phyloP scores from a whole-genome alignment of 2,888 invertebrate genomes.

The Diarsia rubi region DNA sequence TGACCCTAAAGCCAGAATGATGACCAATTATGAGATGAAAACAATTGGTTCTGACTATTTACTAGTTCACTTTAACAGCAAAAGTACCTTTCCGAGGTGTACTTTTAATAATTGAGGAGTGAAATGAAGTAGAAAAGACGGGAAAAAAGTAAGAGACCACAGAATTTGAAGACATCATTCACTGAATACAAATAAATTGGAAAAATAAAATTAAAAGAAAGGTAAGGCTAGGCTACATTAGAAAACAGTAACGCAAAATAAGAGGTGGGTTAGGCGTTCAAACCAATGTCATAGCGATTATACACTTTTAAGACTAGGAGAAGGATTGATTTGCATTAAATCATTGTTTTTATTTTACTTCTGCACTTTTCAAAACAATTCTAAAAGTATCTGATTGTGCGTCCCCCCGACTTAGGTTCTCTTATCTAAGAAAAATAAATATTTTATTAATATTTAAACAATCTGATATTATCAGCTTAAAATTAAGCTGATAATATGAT shows the following conservation, averaged over 20 bases:
- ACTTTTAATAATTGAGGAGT: not conserved
- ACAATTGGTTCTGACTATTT: not conserved
- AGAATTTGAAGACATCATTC: constrained; percentile 2
- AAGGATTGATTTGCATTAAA: not conserved
- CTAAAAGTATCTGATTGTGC: not conserved
- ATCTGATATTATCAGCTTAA: not conserved
- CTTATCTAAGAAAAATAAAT: not conserved
- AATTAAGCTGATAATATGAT: too few relatives aligned
- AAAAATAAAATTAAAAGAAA: constrained; percentile 6
- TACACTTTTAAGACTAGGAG: constrained; percentile 36
- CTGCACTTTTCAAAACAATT: not conserved
- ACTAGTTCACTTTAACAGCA: constrained; percentile 15
- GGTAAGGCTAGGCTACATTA: constrained; percentile 19
- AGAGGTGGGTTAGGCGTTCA: constrained; percentile 66
- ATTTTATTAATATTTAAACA: not conserved
- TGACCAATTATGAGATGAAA: not conserved
- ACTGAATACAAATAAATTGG: not conserved
- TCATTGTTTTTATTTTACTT: not conserved
- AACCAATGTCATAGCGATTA: constrained; percentile 22
- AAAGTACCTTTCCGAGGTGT: not conserved
- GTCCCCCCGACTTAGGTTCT: not conserved
- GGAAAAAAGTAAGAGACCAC: not conserved
- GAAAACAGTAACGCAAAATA: constrained; percentile 55
- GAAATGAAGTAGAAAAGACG: not conserved
- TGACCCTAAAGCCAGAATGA: not conserved